Evolutionary conservation across 2,888 invertebrate genomes (phyloP), one percentile per base, ranked within the genome.

Genomic region (Drosophila siamana): DNA sequence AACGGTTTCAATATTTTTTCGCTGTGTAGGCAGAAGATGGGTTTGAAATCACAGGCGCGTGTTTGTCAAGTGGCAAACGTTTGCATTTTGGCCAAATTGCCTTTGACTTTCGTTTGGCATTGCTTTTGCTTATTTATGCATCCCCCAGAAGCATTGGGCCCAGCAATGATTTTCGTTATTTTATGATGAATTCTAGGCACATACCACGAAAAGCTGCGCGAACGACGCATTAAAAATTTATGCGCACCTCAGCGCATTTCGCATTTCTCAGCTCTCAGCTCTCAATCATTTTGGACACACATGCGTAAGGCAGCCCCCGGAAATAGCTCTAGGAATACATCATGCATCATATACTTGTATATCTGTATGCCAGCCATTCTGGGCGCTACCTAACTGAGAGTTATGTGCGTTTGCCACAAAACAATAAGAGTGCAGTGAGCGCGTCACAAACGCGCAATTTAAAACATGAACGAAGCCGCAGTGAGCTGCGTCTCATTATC

Each of bases 21-120:
- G 4, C 33, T 33, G 33, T 33, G 11, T 5, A 47, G n/a, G 2
- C 13, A 22, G 28, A 9, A 59, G 40, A 38, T 22, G 82, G 44
- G 44, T 38, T 7, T 28, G 65, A 80, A 88, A 86, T 80, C 82
- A 70, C 66, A 87, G 81, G 81, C 83, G 87, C 87, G 83, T 84
- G 89, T 84, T 84, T 84, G 83, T 84, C 83, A 84, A 84, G 83
- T 83, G 83, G 83, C 89, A 88, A 86, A 83, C 83, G 83, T 84
- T 84, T 89, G 83, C 83, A 89, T 83, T 88, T 88, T 74, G 78
- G 24, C 50, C 66, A 88, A 88, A 88, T 88, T 83, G 87, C 85
- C 85, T 78, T 74, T 85, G 87, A 71, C 75, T 78, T 75, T 68
- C 67, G 74, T 50, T 50, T 55, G 57, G 52, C 47, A 24, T 65